Conservation (phyloP, 2,888 invertebrate species). For the Scelioninae gen. 2 region DNA sequence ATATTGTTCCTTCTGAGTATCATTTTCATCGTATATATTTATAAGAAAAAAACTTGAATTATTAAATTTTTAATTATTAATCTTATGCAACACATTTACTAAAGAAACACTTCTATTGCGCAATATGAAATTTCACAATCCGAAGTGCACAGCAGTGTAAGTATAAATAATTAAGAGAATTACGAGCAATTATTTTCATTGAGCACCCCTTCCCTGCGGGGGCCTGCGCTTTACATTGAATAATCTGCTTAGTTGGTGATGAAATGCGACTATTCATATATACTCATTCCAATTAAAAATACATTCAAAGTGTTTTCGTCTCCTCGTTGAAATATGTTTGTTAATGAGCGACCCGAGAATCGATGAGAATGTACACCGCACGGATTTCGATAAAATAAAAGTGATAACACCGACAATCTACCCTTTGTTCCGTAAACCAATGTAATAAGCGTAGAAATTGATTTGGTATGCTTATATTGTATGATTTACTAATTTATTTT, state of each 20-base stretch:
- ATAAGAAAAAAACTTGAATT: too few species aligned
- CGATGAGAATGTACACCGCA: conserved; percentile 4
- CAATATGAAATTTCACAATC: too few species aligned
- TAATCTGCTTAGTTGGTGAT: conserved; percentile 31
- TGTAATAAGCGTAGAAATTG: conserved; percentile 13
- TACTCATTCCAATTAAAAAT: conserved; percentile 34
- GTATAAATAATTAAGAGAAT: conserved; percentile 27
- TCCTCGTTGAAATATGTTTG: conserved; percentile 20
- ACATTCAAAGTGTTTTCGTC: conserved; percentile 26
- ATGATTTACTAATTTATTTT: too few species aligned
- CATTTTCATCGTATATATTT: too few species aligned
- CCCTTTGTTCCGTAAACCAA: conserved; percentile 5
- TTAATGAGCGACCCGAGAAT: conserved; percentile 23
- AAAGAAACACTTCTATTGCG: too few species aligned
- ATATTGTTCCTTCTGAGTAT: too few species aligned
- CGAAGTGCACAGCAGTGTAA: conserved; percentile 8
- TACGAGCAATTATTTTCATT: conserved; percentile 3
- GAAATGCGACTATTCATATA: conserved; percentile 16
- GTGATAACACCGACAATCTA: neutral
- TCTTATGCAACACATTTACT: too few species aligned
- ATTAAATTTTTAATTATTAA: too few species aligned
- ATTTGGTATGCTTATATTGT: too few species aligned
- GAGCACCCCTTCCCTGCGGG: neutral
- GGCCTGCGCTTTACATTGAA: conserved; percentile 6
- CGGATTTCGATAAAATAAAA: conserved; percentile 24